A percentile compares a stretch with the other conserved stretches of the same genome.
phyloP scores from a whole-genome alignment of 2,888 invertebrate species.

The Machimus atricapillus region DNA sequence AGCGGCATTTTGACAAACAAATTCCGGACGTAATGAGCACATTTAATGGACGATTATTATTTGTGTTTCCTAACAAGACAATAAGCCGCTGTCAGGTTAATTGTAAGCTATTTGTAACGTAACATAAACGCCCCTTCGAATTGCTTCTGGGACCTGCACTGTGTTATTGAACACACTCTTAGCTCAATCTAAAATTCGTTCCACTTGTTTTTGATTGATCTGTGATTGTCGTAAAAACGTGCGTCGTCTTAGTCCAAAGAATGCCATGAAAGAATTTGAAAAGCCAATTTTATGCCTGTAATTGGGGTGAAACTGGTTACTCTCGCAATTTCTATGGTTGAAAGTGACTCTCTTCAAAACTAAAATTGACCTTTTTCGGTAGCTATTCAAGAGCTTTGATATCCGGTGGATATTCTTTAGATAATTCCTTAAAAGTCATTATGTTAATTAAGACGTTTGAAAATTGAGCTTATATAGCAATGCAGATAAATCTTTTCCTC shows the following conservation, averaged over 20 bases:
- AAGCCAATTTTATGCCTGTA: constrained; percentile 5
- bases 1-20: constrained; percentile 3
- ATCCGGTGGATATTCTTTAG: neutral
- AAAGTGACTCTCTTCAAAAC: neutral
- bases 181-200: constrained; percentile 18
- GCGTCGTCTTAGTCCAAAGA: neutral
- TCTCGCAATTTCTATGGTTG: neutral
- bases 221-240: constrained; percentile 9
- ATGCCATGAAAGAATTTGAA: neutral
- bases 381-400: neutral
- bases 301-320: constrained; percentile 23
- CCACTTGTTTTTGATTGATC: constrained; percentile 23
- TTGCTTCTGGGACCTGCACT: neutral
- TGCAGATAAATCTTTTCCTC: neutral
- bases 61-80: constrained; percentile 3
- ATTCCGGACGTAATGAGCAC: constrained; percentile 7
- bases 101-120: constrained; percentile 3
- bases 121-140: neutral
- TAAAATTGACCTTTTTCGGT: neutral
- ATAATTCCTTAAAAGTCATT: neutral
- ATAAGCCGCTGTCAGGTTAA: constrained; percentile 12
- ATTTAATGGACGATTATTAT: constrained; percentile 17
- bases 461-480: neutral
- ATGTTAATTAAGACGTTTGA: neutral
- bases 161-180: constrained; percentile 18